phyloP scores from a whole-genome alignment of 1,140 invertebrate genomes.

The Nephila pilipes region DNA sequence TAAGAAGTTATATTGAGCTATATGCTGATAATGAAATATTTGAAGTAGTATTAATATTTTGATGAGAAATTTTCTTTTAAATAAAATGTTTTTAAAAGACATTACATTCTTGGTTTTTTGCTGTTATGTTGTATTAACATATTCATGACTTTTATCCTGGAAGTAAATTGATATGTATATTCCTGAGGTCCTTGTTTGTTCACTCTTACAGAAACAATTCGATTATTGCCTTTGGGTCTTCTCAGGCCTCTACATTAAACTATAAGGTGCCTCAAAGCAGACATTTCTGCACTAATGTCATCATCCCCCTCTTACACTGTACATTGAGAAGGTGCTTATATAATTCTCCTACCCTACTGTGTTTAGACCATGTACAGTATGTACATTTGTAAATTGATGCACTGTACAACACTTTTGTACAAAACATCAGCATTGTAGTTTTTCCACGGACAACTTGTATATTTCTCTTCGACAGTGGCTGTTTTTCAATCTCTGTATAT shows the following conservation, averaged over 20 bases:
- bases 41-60: too few species aligned
- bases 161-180: background rate
- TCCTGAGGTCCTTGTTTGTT: background rate
- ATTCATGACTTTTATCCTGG: background rate
- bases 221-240: slow-evolving; percentile 52
- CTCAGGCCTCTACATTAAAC: slow-evolving; percentile 54
- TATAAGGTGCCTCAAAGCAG: slow-evolving; percentile 71
- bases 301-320: slow-evolving; percentile 73
- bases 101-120: too few species aligned
- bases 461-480: slow-evolving; percentile 63
- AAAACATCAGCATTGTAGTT: slow-evolving; percentile 74
- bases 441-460: slow-evolving; percentile 69
- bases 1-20: too few species aligned
- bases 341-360: slow-evolving; percentile 52
- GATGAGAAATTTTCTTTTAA: too few species aligned
- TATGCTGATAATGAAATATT: too few species aligned
- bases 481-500: slow-evolving; percentile 66
- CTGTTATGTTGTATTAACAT: too few species aligned
- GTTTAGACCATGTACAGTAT: slow-evolving; percentile 75
- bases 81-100: too few species aligned
- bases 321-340: slow-evolving; percentile 74
- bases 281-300: slow-evolving; percentile 50
- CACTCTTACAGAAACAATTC: background rate
- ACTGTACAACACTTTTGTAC: slow-evolving; percentile 69
- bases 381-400: slow-evolving; percentile 77